Conservation (phyloP, 1,140 invertebrate genomes). For the Rhopalosiphum maidis region DNA sequence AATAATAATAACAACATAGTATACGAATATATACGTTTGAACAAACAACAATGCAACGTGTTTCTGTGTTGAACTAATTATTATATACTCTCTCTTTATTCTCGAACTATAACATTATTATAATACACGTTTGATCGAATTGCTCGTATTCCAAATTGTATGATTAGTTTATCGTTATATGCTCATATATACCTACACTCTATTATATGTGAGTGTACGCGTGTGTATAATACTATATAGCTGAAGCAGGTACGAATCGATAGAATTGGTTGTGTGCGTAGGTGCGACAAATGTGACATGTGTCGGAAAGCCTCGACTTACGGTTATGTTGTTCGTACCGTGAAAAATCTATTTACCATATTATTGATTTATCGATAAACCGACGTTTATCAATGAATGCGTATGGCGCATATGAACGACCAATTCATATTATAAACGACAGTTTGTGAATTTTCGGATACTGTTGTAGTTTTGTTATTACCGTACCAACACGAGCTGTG, state of each 20-base stretch:
- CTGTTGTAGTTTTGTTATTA: neutral
- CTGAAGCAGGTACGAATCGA: neutral
- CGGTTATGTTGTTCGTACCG: neutral
- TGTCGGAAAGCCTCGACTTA: neutral
- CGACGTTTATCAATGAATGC: neutral
- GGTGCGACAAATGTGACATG: neutral
- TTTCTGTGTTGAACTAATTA: neutral
- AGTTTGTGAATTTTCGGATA: neutral
- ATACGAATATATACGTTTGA: neutral
- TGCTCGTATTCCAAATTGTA: conserved; percentile 5
- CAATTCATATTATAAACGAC: neutral
- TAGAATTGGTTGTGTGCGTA: neutral
- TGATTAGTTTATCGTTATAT: neutral
- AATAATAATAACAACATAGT: neutral
- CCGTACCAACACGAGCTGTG: neutral
- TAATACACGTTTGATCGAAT: neutral
- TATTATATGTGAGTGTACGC: neutral
- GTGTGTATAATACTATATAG: no score
- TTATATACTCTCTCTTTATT: neutral
- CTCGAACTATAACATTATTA: neutral
- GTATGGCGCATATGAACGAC: neutral
- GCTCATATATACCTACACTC: no score
- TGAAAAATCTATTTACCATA: neutral
- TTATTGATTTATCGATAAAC: neutral
- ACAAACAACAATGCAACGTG: neutral